These are phyloP conservation scores for Acronicta alni DNA, from an alignment of 2,888 invertebrate genomes.

Conservation along the genomic window DNA sequence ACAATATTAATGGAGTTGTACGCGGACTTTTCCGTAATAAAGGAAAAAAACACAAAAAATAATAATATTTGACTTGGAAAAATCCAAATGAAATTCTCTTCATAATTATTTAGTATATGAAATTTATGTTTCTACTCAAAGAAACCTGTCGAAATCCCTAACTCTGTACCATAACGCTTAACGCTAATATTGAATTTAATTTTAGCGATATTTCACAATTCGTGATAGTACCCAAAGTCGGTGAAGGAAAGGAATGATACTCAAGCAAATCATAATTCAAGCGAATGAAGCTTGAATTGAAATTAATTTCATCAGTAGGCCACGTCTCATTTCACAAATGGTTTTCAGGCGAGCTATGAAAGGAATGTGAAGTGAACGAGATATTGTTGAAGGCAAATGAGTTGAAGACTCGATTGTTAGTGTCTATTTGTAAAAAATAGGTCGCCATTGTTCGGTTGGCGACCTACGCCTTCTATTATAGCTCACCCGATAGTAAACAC, in stretches of 20 bases:
- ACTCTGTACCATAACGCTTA: no score
- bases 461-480: conserved; percentile 70
- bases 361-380: conserved; percentile 71
- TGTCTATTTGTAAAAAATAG: conserved; percentile 79
- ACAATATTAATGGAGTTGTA: conserved; percentile 29
- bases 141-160: not conserved
- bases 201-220: no score
- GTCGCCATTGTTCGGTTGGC: conserved; percentile 74
- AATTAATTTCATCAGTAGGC: conserved; percentile 57
- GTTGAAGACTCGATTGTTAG: conserved; percentile 76
- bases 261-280: conserved; percentile 45
- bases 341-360: conserved; percentile 60
- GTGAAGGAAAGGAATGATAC: no score
- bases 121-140: not conserved
- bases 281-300: conserved; percentile 59
- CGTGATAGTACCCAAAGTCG: no score
- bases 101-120: no score
- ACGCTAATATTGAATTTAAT: no score
- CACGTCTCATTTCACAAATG: conserved; percentile 62
- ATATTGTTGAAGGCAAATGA: conserved; percentile 76
- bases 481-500: conserved; percentile 54
- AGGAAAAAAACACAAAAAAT: conserved; percentile 21
- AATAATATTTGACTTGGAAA: conserved; percentile 1
- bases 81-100: no score
- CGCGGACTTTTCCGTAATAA: conserved; percentile 17